These are phyloP conservation scores for Baryphthengus martii DNA, from an alignment of 2,113 vertebrate species.

Conservation along the genomic window DNA sequence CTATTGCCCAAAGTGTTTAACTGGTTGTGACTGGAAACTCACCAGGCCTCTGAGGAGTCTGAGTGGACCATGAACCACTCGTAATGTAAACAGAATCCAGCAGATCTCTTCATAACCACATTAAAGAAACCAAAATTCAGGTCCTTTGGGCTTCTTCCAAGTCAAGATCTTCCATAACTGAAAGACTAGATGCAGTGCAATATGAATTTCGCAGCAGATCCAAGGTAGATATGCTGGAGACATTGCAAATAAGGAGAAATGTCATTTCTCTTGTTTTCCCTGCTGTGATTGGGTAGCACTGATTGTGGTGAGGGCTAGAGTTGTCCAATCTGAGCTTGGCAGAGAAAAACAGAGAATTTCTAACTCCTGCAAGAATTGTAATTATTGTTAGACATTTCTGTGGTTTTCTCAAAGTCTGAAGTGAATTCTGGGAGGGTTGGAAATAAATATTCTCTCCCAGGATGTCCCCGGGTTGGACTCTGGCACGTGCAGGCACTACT, in stretches of 20 bases:
- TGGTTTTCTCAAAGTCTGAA: background rate
- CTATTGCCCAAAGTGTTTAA: background rate
- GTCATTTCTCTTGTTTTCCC: background rate
- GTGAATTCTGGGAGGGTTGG: background rate
- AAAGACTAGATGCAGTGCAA: background rate
- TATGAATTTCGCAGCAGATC: background rate
- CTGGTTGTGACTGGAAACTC: background rate
- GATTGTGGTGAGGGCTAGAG: background rate
- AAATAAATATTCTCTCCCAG: background rate
- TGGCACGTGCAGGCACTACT: background rate
- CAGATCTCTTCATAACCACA: fast-evolving
- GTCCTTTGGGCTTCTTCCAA: background rate
- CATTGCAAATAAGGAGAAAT: background rate
- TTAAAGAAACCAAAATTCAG: background rate
- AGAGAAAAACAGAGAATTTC: background rate
- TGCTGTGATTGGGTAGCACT: background rate
- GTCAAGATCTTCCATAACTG: background rate
- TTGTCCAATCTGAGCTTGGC: background rate
- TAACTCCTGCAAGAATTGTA: background rate
- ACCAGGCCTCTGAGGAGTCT: background rate
- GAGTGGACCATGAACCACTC: background rate
- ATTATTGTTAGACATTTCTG: background rate
- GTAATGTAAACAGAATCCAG: background rate
- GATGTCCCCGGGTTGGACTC: background rate
- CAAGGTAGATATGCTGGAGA: background rate